A percentile compares a stretch with the other conserved stretches of the same genome.
phyloP scores from a whole-genome alignment of 2,797 vertebrate species.

The Myiotriccus ornatus region DNA sequence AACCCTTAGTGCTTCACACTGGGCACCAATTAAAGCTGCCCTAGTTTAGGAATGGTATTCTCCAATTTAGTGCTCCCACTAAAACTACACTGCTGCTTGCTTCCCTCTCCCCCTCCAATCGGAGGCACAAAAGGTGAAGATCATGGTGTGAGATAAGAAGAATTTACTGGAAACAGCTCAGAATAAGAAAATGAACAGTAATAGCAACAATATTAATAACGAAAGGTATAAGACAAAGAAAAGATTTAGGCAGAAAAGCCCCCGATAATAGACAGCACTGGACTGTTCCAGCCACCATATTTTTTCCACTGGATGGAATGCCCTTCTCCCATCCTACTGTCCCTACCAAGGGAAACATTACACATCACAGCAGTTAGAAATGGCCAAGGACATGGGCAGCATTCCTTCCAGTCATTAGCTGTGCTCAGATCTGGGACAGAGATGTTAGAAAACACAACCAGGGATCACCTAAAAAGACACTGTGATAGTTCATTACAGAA shows the following conservation, averaged over 20 bases:
- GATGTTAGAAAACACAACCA: background rate
- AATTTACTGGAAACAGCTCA: background rate
- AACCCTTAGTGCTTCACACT: background rate
- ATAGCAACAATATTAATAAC: background rate
- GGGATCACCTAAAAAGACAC: background rate
- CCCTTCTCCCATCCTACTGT: background rate
- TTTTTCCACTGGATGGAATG: no score
- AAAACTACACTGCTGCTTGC: background rate
- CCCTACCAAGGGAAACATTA: background rate
- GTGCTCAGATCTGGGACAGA: background rate
- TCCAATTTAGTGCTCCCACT: background rate
- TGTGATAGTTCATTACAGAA: background rate
- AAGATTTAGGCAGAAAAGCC: background rate
- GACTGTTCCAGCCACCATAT: background rate
- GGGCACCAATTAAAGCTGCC: background rate
- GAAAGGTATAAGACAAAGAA: background rate
- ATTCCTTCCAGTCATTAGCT: background rate
- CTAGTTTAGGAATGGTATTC: background rate
- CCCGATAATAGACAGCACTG: background rate
- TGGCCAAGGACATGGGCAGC: rapidly evolving
- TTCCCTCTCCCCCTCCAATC: background rate
- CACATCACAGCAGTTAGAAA: background rate
- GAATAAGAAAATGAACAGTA: background rate
- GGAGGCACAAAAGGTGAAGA: background rate
- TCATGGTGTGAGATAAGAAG: background rate